Evolutionary conservation across 2,888 invertebrate genomes (phyloP).

Genomic region (Cephus nigrinus): DNA sequence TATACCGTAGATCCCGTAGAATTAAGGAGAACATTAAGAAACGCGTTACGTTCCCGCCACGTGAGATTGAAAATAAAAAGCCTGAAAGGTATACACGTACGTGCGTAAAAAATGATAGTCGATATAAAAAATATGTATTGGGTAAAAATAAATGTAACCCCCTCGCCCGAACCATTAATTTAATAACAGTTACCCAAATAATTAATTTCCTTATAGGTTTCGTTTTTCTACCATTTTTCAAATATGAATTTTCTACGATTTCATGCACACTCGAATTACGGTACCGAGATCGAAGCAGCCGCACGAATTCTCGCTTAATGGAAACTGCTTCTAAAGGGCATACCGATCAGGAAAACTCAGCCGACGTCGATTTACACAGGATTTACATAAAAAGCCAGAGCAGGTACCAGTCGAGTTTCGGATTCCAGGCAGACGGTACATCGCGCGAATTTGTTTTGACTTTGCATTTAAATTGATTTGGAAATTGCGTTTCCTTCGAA

Average conservation of each 20-base stretch:
- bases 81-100: no score
- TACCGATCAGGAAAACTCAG: background rate
- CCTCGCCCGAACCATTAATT: background rate
- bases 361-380: background rate
- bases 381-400: background rate
- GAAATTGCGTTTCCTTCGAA: background rate
- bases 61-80: no score
- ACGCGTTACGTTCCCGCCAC: no score
- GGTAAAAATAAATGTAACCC: background rate
- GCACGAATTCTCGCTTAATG: background rate
- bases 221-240: background rate
- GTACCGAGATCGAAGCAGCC: background rate
- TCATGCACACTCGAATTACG: background rate
- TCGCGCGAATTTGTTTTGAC: background rate
- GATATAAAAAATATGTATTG: background rate
- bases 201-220: background rate
- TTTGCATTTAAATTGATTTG: background rate
- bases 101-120: background rate
- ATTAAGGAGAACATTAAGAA: background rate
- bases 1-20: background rate
- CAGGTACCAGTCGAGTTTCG: background rate
- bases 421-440: background rate
- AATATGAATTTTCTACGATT: background rate
- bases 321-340: background rate
- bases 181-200: background rate